Conservation (phyloP, 2,797 vertebrate species). For the Crocodylus rhombifer region DNA sequence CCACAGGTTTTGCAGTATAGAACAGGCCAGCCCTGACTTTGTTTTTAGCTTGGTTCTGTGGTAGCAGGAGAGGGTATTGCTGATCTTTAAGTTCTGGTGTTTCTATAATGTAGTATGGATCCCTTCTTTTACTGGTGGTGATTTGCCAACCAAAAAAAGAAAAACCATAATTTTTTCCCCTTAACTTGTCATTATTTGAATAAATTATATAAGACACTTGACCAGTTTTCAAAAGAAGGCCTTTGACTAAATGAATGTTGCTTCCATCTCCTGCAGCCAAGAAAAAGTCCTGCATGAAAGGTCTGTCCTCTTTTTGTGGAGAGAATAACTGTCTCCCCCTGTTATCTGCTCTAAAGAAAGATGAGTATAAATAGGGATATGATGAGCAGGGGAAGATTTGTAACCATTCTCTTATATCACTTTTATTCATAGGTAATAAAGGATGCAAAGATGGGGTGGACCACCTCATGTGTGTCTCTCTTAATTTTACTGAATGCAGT, state of each 20-base stretch:
- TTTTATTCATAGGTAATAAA: not conserved
- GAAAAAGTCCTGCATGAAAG: not conserved
- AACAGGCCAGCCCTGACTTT: not conserved
- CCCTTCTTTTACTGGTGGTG: not conserved
- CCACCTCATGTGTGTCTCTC: not conserved
- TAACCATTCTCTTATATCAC: not conserved
- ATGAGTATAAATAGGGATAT: not conserved
- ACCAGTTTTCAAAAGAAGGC: not conserved
- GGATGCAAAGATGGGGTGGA: not conserved
- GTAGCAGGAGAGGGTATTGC: not conserved
- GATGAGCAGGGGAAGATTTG: not conserved
- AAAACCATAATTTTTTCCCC: not conserved
- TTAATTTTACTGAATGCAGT: not conserved
- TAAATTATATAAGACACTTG: not conserved
- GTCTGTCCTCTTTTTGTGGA: not conserved
- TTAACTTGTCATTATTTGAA: not conserved
- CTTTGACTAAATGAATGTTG: not conserved
- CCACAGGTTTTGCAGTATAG: too few relatives aligned
- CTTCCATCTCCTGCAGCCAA: not conserved
- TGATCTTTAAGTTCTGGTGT: not conserved
- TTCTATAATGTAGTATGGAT: not conserved
- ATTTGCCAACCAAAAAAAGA: not conserved
- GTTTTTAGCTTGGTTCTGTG: not conserved
- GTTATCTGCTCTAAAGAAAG: not conserved
- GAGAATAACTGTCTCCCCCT: not conserved